Conservation (phyloP, 2,888 invertebrate genomes). For the Brenthis ino region DNA sequence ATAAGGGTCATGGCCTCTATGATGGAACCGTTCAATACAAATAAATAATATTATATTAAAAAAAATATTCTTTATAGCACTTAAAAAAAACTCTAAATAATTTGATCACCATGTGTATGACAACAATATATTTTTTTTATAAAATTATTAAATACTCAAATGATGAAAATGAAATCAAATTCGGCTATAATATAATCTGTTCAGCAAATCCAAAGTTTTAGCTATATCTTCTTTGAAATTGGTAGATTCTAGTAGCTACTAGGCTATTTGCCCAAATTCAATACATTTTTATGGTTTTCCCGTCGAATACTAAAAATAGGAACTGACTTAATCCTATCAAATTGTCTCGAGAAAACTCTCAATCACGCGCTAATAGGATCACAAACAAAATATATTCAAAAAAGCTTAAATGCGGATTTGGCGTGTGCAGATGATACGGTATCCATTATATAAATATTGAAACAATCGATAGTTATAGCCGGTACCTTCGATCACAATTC, state of each 20-base stretch:
- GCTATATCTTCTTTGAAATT: too few species aligned
- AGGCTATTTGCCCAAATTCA: conserved; percentile 50
- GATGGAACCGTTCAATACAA: too few species aligned
- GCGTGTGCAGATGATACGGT: conserved; percentile 67
- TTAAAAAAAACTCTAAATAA: too few species aligned
- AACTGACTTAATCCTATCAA: conserved; percentile 74
- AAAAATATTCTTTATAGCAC: too few species aligned
- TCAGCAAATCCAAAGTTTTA: too few species aligned
- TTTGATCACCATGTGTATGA: too few species aligned
- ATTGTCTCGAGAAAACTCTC: conserved; percentile 76
- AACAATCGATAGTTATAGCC: conserved; percentile 57
- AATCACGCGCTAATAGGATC: conserved; percentile 76
- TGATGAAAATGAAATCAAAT: too few species aligned
- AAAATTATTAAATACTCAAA: too few species aligned
- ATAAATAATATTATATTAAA: too few species aligned
- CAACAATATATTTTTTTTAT: too few species aligned
- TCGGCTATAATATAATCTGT: too few species aligned
- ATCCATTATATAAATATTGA: conserved; percentile 69
- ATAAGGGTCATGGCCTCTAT: too few species aligned
- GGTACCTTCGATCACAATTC: conserved; percentile 43
- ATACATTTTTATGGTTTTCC: conserved; percentile 60
- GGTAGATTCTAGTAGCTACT: conserved; percentile 42
- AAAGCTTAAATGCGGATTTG: conserved; percentile 75
- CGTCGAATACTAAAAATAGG: conserved; percentile 66
- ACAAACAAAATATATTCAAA: conserved; percentile 71